Percentiles rank a stretch among this genome's conserved stretches.
These are phyloP conservation scores for Zonotrichia leucophrys DNA, from an alignment of 2,113 vertebrate species.

Conservation along the genomic window DNA sequence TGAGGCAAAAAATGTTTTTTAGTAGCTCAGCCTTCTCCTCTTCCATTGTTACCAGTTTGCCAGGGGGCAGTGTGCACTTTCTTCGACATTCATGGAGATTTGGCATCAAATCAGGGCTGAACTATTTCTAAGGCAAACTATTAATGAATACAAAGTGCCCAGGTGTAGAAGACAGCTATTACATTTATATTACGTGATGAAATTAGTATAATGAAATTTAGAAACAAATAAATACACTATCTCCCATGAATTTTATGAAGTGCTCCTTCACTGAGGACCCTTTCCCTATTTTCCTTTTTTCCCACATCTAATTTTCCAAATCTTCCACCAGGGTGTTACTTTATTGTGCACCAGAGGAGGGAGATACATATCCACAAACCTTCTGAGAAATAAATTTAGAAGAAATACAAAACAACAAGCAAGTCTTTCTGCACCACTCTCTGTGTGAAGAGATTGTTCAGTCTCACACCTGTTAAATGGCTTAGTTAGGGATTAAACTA, in stretches of 20 bases:
- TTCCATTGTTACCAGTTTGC: neutral
- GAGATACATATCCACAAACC: conserved; percentile 4
- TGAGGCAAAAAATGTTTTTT: neutral
- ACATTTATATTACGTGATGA: neutral
- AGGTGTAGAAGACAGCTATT: neutral
- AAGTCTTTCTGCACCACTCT: neutral
- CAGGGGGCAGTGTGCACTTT: neutral
- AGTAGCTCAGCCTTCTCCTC: neutral
- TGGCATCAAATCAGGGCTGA: neutral
- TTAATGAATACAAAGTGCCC: neutral
- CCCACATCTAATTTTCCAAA: neutral
- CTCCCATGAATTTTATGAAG: neutral
- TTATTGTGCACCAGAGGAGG: conserved; percentile 26
- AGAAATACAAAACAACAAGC: neutral
- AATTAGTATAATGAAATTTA: neutral
- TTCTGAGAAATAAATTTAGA: conserved; percentile 14
- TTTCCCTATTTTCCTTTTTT: neutral
- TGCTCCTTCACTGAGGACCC: neutral
- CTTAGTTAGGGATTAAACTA: neutral
- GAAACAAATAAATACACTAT: neutral
- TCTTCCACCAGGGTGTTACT: conserved; percentile 30
- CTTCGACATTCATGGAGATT: neutral
- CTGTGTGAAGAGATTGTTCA: neutral
- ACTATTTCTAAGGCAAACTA: neutral
- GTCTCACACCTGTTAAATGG: neutral